Evolutionary conservation across 2,888 invertebrate species (phyloP).

Genomic region (Gasteruption jaculator): DNA sequence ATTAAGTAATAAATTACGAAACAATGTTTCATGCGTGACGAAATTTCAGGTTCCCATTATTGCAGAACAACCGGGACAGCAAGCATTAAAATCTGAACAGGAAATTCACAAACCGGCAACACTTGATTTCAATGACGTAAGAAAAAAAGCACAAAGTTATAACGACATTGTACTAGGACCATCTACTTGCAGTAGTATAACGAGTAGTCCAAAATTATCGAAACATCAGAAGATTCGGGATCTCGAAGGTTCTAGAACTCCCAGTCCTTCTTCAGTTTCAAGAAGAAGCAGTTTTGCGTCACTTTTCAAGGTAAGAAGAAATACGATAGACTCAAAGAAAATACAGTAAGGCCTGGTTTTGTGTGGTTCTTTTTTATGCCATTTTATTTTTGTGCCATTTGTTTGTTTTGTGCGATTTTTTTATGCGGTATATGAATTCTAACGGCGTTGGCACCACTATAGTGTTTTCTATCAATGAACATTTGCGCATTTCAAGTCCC

Average conservation of each 20-base stretch:
- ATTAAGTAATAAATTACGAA: neutral
- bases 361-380: too few species aligned
- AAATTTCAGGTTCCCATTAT: constrained; percentile 40
- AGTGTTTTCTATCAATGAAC: too few species aligned
- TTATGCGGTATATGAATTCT: too few species aligned
- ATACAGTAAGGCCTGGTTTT: too few species aligned
- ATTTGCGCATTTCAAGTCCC: too few species aligned
- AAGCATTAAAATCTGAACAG: constrained; percentile 47
- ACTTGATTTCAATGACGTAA: constrained; percentile 55
- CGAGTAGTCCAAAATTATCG: constrained; percentile 42
- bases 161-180: constrained; percentile 39
- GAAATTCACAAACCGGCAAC: constrained; percentile 60
- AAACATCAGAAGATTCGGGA: constrained; percentile 49
- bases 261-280: constrained; percentile 68
- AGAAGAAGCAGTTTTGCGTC: constrained; percentile 80
- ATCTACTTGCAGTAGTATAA: constrained; percentile 31
- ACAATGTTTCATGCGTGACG: neutral
- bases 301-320: constrained; percentile 67
- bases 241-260: constrained; percentile 53
- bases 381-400: too few species aligned
- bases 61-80: constrained; percentile 41
- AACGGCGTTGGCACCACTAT: too few species aligned
- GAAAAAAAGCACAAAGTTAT: constrained; percentile 41
- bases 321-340: too few species aligned
- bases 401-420: too few species aligned